phyloP scores from a whole-genome alignment of 2,888 invertebrate genomes.

The Papilio gigon region DNA sequence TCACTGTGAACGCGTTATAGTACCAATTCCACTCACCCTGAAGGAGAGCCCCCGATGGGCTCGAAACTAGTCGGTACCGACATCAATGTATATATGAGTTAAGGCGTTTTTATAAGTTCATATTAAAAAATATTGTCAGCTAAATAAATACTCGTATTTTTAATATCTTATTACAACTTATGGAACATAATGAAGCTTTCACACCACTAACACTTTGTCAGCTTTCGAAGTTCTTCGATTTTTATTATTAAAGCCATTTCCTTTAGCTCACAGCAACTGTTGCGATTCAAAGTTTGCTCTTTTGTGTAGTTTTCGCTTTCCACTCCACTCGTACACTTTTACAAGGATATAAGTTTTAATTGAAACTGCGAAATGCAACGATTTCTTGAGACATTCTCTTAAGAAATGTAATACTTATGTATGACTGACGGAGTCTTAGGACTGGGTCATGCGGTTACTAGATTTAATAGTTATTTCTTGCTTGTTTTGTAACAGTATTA shows the following conservation, averaged over 20 bases:
- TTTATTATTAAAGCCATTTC: slow-evolving; percentile 30
- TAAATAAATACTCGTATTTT: neutral
- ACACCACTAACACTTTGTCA: slow-evolving; percentile 29
- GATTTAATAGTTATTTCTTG: no score
- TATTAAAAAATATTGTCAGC: neutral
- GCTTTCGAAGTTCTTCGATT: slow-evolving; percentile 33
- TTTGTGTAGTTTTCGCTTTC: slow-evolving; percentile 28
- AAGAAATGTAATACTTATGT: neutral
- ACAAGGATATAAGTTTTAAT: slow-evolving; percentile 34
- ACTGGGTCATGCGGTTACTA: neutral
- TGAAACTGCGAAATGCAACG: slow-evolving; percentile 42
- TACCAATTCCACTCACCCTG: no score
- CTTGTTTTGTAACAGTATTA: no score
- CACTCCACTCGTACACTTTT: slow-evolving; percentile 23
- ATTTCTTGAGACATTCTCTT: neutral
- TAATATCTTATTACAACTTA: slow-evolving; percentile 1
- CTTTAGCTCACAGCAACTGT: slow-evolving; percentile 26
- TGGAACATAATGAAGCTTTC: slow-evolving; percentile 1
- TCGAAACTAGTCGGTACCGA: no score
- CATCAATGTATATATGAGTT: no score
- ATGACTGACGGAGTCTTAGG: no score
- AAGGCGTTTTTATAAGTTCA: no score
- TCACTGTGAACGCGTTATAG: no score
- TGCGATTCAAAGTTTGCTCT: slow-evolving; percentile 35
- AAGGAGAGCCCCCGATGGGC: no score